These are phyloP conservation scores for Drosophila biarmipes DNA, from an alignment of 1,140 invertebrate genomes.

Conservation along the genomic window DNA sequence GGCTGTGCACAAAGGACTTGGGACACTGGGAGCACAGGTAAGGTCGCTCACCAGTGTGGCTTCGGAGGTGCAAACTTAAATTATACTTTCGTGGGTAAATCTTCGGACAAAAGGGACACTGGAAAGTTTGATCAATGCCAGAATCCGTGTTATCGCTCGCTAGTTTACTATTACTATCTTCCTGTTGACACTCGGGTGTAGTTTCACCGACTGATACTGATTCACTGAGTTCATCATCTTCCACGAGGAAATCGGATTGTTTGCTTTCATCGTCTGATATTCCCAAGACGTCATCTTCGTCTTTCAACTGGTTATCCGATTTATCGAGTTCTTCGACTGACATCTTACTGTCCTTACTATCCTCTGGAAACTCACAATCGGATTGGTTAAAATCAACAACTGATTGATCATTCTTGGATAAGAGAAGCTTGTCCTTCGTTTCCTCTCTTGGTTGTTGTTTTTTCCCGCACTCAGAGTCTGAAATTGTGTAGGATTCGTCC, in stretches of 20 bases:
- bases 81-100: neutral
- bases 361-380: too few relatives aligned
- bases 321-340: neutral
- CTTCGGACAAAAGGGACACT: neutral
- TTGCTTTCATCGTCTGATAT: neutral
- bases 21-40: neutral
- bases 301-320: neutral
- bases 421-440: neutral
- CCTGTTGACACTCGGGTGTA: too few relatives aligned
- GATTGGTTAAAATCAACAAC: neutral
- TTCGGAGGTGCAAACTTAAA: neutral
- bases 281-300: neutral
- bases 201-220: too few relatives aligned
- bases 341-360: too few relatives aligned
- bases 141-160: too few relatives aligned
- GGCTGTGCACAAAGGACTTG: neutral
- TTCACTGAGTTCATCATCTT: neutral
- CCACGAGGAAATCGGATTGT: neutral
- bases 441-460: neutral
- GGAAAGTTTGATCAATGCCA: neutral
- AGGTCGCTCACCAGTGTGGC: neutral
- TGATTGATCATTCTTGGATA: neutral
- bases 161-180: too few relatives aligned
- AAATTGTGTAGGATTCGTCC: neutral
- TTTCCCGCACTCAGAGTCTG: neutral